Evolutionary conservation across 2,113 vertebrate species (phyloP), one percentile per base, ranked within the genome.

Genomic region (Coryphaenoides rupestris): DNA sequence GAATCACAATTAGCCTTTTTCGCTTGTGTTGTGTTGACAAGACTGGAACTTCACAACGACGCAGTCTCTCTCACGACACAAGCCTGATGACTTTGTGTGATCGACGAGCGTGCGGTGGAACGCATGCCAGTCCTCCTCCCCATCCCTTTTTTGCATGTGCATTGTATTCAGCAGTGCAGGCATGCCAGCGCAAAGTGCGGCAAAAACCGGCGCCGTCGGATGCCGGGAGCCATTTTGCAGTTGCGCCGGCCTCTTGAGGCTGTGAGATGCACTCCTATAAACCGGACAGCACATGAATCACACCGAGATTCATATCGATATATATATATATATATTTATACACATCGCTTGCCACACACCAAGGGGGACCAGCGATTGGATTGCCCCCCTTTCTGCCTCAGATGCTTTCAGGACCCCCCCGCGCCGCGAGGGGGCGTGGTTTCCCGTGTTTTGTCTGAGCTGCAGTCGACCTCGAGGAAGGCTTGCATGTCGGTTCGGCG

Each of bases 91-190:
- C 4, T 58, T 72, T n/a, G 40, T 78, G 56, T 55, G 60, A 17
- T 63, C 21, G 60, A 46, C 69, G 84, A 82, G 76, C n/a, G n/a
- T 73, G 79, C 79, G 77, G 73, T 69, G 53, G 75, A 80, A 74
- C 59, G 66, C 45, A 67, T 75, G 66, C 70, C 69, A 69, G 74
- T 66, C 70, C 79, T 74, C 69, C 82, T 81, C 66, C 75, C 78
- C 84, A 84, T 83, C 78, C 70, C n/a, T n/a, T n/a, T 69, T 58
- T 12, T 74, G 68, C 87, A 87, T 87, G 69, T 77, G 83, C 84
- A 86, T 84, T 74, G 24, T 72, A 57, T 62, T 65, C 78, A 84
- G 77, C 57, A 2, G 7, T 2, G 13, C 76, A 79, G 81, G 59
- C 72, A 82, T 40, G 77, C 78, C 83, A 85, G 77, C 1, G 61